A percentile compares a stretch with the other conserved stretches of the same genome.
These are phyloP conservation scores for Otocyon megalotis DNA, from an alignment of 2,113 vertebrate species.

Conservation along the genomic window DNA sequence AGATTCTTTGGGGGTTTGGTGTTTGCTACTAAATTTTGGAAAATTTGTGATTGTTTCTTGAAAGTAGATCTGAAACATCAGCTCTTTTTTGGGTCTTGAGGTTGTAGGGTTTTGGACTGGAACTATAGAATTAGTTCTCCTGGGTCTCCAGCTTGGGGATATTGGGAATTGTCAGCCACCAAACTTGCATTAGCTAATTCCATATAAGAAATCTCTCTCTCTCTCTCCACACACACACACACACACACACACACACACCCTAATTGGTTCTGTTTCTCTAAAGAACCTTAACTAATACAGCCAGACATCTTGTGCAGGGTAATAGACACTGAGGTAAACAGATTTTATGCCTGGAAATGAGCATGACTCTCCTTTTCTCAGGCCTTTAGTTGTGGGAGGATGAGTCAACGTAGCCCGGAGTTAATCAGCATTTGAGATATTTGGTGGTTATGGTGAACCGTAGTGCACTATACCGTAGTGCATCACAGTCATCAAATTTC, in stretches of 20 bases:
- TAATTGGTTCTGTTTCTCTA: background rate
- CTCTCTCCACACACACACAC: background rate
- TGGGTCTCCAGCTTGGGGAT: background rate
- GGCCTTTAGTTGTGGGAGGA: background rate
- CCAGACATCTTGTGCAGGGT: background rate
- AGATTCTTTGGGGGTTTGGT: background rate
- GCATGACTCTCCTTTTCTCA: background rate
- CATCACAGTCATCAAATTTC: background rate
- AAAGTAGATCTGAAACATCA: background rate
- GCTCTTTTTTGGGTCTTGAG: background rate
- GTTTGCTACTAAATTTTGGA: background rate
- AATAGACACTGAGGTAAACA: background rate
- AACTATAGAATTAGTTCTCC: background rate
- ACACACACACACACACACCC: background rate
- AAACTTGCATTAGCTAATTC: background rate
- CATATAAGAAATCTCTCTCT: background rate
- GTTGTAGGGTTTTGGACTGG: background rate
- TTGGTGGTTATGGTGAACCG: background rate
- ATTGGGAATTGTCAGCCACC: background rate
- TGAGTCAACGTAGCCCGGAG: background rate
- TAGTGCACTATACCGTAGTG: background rate
- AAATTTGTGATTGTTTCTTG: background rate
- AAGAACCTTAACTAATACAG: background rate
- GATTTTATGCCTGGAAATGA: conserved; percentile 5
- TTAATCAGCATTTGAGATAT: background rate